Percentiles rank a stretch among this genome's conserved stretches.
Evolutionary conservation across 2,888 invertebrate genomes (phyloP).

Genomic region (Cephus runcator): DNA sequence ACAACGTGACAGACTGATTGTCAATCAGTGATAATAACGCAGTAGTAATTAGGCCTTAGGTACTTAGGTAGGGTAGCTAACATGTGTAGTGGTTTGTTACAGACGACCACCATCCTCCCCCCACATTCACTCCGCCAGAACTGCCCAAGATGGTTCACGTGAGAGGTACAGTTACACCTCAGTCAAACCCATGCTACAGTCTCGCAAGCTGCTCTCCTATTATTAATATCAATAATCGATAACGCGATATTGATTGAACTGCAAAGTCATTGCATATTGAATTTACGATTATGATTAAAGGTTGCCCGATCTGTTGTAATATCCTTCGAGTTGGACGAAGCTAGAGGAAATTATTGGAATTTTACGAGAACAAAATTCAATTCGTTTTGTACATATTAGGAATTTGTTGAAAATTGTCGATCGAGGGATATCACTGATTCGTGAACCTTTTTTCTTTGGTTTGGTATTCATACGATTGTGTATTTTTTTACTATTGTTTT

Average conservation of each 20-base stretch:
- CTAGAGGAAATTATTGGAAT: not conserved
- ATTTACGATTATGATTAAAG: not conserved
- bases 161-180: conserved; percentile 78
- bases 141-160: conserved; percentile 98
- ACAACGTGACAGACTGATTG: not conserved
- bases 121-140: conserved; percentile 98
- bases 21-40: not conserved
- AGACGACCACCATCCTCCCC: conserved; percentile 98
- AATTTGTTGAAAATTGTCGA: not conserved
- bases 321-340: not conserved
- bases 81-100: conserved; percentile 74
- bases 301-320: not conserved
- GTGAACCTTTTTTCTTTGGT: conserved; percentile 3
- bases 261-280: not conserved
- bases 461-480: not conserved
- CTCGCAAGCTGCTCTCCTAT: conserved; percentile 56
- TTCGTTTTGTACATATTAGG: not conserved
- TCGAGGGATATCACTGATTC: conserved; percentile 1
- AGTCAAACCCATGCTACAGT: conserved; percentile 59
- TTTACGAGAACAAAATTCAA: not conserved
- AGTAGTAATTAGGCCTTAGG: conserved; percentile 45
- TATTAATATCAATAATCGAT: conserved; percentile 1
- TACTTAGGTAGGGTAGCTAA: conserved; percentile 63
- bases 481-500: not conserved
- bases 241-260: not conserved